Base-by-base conservation (phyloP, 2,113 vertebrate genomes). In the Plotosus lineatus region DNA sequence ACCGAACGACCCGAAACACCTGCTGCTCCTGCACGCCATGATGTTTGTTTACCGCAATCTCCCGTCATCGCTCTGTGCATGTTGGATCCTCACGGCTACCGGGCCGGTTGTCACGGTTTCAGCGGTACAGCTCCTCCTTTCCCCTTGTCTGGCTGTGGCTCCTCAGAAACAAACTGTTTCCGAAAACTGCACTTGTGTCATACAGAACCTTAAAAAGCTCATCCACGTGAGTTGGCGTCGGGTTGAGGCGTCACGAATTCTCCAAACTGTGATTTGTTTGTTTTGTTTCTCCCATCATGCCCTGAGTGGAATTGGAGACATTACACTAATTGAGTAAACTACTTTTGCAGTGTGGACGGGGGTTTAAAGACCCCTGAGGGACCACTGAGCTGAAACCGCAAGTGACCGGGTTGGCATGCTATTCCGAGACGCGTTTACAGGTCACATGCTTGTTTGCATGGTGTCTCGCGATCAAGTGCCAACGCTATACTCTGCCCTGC, bases 361-460 rank as follows among this genome's bases (percentile, higher is more conserved):
- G n/a, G n/a, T n/a, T n/a, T n/a, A n/a, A n/a, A n/a, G n/a, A n/a
- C n/a, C n/a, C n/a, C n/a, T n/a, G n/a, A n/a, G n/a, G n/a, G n/a
- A n/a, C n/a, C n/a, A n/a, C 46, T 38, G 23, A 23, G 63, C 77
- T 77, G 90, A 88, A 92, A 92, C 87, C 83, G n/a, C 78, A 76
- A 89, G 85, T 68, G 77, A 36, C 23, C 2, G 40, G 79, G 82
- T 65, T 11, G 10, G 38, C 19, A 23, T 74, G 90, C 88, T 92
- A 92, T 92, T 94, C 92, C 60, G 82, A 90, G 90, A 90, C 82
- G 78, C 87, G 91, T 91, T 91, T 90, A 90, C 86, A 88, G 82
- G 79, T 90, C 92, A 91, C 83, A 89, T 44, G 88, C 86, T 89
- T 85, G 80, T 90, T 90, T 88, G 65, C 81, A 58, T 6, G 65